Evolutionary conservation across 2,797 vertebrate genomes (phyloP).

Genomic region (Steatocranus sp.): DNA sequence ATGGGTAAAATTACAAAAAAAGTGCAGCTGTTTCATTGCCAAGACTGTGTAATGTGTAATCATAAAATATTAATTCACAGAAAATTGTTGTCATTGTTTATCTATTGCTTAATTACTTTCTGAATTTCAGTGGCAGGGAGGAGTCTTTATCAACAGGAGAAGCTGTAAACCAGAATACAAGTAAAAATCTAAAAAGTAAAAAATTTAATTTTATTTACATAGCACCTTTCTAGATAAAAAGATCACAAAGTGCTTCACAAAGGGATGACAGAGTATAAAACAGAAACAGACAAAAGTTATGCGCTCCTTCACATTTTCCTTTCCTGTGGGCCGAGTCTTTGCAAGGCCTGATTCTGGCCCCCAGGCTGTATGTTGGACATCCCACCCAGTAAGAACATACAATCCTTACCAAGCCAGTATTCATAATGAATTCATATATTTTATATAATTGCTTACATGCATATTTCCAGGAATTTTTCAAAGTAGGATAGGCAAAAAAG

Average conservation of each 20-base stretch:
- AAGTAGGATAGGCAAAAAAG: not conserved
- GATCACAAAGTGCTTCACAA: not conserved
- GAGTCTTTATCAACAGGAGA: not conserved
- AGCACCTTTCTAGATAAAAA: not conserved
- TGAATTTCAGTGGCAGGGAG: rapidly evolving
- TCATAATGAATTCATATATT: not conserved
- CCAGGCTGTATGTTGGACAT: not conserved
- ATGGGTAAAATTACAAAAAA: not conserved
- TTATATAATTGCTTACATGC: not conserved
- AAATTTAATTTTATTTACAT: not conserved
- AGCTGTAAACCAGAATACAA: not conserved
- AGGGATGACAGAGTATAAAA: not conserved
- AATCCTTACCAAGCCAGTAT: not conserved
- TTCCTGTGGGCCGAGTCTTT: rapidly evolving
- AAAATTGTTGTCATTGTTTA: not conserved
- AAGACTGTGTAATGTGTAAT: not conserved
- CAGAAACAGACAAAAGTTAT: not conserved
- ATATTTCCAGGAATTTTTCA: rapidly evolving
- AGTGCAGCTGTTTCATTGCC: not conserved
- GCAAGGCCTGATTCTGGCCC: not conserved
- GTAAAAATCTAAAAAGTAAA: not conserved
- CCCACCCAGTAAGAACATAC: not conserved
- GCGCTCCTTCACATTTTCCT: not conserved
- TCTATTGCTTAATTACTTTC: not conserved
- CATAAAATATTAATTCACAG: not conserved